Conservation (phyloP, 2,888 invertebrate species). For the Omphaloscelis lunosa region DNA sequence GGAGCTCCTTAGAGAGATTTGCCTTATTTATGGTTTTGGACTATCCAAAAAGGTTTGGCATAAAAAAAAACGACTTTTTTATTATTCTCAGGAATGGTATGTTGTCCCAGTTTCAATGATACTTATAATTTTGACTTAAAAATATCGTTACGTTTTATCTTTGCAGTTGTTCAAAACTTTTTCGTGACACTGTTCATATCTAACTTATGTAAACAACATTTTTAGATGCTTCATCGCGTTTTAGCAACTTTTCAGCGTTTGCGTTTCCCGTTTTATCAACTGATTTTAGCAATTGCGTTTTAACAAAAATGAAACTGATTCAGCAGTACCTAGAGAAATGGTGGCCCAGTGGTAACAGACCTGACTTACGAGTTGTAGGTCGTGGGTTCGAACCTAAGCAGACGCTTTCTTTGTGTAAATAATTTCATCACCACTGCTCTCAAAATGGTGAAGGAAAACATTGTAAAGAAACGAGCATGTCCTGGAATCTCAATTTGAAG, state of each 20-base stretch:
- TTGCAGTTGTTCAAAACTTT: constrained; percentile 1
- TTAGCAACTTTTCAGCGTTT: not conserved
- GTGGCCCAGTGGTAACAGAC: no score
- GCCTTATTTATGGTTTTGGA: not conserved
- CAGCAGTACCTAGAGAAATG: no score
- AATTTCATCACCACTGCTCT: no score
- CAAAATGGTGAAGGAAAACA: no score
- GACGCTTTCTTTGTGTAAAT: no score
- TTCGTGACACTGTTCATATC: not conserved
- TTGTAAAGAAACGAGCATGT: no score
- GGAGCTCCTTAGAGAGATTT: not conserved
- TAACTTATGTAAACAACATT: not conserved
- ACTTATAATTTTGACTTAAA: constrained; percentile 2
- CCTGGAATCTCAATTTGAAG: no score
- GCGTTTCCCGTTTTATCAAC: not conserved
- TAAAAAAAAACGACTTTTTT: not conserved
- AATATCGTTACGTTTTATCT: not conserved
- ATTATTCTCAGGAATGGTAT: not conserved
- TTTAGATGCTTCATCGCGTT: not conserved
- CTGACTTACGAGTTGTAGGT: no score
- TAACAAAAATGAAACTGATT: no score
- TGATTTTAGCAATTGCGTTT: no score
- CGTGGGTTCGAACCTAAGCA: no score
- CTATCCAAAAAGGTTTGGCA: constrained; percentile 2
- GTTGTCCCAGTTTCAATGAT: not conserved